A percentile compares a stretch with the other conserved stretches of the same genome.
Conservation (phyloP, 2,888 invertebrate species). For the Nomada ferruginata region DNA sequence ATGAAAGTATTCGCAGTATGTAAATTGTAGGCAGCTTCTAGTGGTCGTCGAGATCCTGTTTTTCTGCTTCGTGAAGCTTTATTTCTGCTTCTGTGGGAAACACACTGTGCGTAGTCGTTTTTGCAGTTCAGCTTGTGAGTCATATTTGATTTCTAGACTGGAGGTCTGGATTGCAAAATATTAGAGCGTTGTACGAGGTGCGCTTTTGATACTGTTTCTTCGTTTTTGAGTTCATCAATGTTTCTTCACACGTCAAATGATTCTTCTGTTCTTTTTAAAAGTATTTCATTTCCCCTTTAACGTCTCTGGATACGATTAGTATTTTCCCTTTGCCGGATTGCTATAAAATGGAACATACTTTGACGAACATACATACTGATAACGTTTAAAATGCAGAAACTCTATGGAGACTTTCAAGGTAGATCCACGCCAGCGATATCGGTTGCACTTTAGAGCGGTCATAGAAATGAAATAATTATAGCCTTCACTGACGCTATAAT, state of each 20-base stretch:
- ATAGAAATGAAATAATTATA: conserved; percentile 48
- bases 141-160: not conserved
- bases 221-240: not conserved
- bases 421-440: conserved; percentile 25
- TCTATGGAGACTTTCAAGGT: conserved; percentile 6
- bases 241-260: too few species aligned
- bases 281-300: too few species aligned
- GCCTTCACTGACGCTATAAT: conserved; percentile 42
- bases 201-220: not conserved
- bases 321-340: too few species aligned
- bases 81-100: not conserved
- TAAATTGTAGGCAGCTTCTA: not conserved
- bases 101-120: not conserved
- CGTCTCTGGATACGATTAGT: too few species aligned
- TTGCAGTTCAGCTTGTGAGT: not conserved
- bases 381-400: not conserved
- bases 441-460: conserved; percentile 17
- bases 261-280: too few species aligned
- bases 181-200: not conserved
- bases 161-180: too few species aligned
- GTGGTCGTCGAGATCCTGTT: not conserved
- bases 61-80: not conserved
- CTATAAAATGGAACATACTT: too few species aligned
- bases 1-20: not conserved
- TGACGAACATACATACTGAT: not conserved